Percentiles rank a stretch among this genome's conserved stretches.
phyloP scores from a whole-genome alignment of 2,888 invertebrate species.

The Neoascia interrupta region DNA sequence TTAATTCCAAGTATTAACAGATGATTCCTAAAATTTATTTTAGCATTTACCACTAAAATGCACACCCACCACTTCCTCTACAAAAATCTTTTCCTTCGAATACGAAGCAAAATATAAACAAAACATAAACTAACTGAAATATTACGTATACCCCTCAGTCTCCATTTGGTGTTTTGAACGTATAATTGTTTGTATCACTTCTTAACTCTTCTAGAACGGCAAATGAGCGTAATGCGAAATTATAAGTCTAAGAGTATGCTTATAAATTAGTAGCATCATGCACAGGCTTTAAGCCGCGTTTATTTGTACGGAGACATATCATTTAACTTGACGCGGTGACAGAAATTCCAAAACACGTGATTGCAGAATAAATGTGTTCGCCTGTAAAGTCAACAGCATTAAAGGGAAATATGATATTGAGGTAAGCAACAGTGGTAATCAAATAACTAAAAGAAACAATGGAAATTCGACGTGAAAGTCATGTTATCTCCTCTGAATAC shows the following conservation, averaged over 20 bases:
- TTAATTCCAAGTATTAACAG: constrained; percentile 22
- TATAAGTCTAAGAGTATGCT: too few species aligned
- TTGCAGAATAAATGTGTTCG: constrained; percentile 21
- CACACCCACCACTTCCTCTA: constrained; percentile 32
- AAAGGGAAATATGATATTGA: constrained; percentile 51
- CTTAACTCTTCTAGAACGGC: too few species aligned
- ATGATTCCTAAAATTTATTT: constrained; percentile 23
- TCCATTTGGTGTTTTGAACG: neutral
- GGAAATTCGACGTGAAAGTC: constrained; percentile 40
- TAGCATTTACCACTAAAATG: constrained; percentile 1
- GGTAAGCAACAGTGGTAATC: constrained; percentile 25
- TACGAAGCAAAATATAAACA: constrained; percentile 15
- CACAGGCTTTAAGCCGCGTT: neutral
- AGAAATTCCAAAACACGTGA: constrained; percentile 29
- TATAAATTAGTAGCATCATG: too few species aligned
- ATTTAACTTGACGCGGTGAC: constrained; percentile 11
- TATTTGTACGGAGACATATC: neutral
- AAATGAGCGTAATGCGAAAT: neutral
- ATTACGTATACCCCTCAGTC: constrained; percentile 50
- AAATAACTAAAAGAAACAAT: constrained; percentile 14
- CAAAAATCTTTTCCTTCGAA: neutral
- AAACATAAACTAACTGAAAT: neutral
- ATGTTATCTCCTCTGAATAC: constrained; percentile 39
- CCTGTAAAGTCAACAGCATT: constrained; percentile 42
- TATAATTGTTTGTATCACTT: neutral